phyloP scores from a whole-genome alignment of 1,140 invertebrate species.

The Procambarus virginalis region DNA sequence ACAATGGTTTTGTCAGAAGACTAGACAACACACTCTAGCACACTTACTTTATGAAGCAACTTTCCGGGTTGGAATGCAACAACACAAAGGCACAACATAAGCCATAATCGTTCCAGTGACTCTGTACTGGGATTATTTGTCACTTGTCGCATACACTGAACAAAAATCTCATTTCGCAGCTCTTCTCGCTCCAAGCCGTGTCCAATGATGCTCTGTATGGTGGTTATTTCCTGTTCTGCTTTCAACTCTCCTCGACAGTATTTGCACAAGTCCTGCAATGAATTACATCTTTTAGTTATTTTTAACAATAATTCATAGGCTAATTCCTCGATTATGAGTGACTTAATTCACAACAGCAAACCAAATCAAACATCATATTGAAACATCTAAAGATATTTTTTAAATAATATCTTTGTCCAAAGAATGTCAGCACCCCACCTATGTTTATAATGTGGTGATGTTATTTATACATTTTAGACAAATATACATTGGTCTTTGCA shows the following conservation, averaged over 20 bases:
- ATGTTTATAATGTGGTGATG: no score
- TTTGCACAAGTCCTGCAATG: constrained; percentile 86
- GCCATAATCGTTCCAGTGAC: constrained; percentile 88
- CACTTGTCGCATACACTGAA: constrained; percentile 89
- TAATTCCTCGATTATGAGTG: background rate
- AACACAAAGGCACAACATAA: constrained; percentile 89
- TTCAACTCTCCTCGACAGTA: constrained; percentile 90
- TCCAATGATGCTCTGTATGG: constrained; percentile 89
- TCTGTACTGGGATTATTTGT: constrained; percentile 90
- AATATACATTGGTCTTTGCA: no score
- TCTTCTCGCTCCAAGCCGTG: constrained; percentile 92
- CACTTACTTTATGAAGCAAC: constrained; percentile 82
- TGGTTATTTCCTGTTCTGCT: constrained; percentile 84
- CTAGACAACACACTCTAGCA: background rate
- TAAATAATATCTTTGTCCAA: no score
- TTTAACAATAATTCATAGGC: background rate
- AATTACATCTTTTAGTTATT: background rate
- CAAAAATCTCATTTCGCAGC: constrained; percentile 89
- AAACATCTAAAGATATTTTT: no score
- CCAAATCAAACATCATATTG: no score
- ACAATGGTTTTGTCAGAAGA: no score
- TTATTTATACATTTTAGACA: no score
- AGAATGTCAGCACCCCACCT: no score
- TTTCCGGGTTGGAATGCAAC: constrained; percentile 95
- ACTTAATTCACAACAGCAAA: no score